Evolutionary conservation across 2,888 invertebrate species (phyloP).

Genomic region (Phaedon cochleariae): DNA sequence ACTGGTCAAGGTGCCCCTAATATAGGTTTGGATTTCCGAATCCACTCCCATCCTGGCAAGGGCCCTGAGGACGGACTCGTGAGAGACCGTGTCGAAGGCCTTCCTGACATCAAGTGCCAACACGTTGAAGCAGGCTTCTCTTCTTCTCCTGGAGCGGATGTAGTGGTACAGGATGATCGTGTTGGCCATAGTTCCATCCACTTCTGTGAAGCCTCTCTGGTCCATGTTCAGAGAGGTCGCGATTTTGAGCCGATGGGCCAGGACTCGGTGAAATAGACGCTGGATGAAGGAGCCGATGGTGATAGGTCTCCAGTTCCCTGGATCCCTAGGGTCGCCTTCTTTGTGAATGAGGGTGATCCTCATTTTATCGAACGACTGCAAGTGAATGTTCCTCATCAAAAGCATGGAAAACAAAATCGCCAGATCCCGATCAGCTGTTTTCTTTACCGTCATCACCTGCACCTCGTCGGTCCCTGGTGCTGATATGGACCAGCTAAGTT

Average conservation of each 20-base stretch:
- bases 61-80: conserved; percentile 33
- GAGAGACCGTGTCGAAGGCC: conserved; percentile 43
- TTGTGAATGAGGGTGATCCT: background rate
- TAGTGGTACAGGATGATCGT: conserved; percentile 46
- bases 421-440: background rate
- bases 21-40: background rate
- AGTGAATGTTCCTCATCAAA: background rate
- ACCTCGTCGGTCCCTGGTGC: no score
- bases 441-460: no score
- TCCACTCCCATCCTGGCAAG: conserved; percentile 28
- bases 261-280: conserved; percentile 44
- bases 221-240: conserved; percentile 27
- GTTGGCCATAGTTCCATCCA: conserved; percentile 57
- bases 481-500: no score
- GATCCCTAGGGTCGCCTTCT: background rate
- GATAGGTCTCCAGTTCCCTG: conserved; percentile 49
- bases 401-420: background rate
- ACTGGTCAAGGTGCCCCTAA: background rate
- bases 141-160: conserved; percentile 9
- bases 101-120: conserved; percentile 38
- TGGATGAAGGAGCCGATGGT: conserved; percentile 46
- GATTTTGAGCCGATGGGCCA: conserved; percentile 32
- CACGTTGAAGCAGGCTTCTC: conserved; percentile 4
- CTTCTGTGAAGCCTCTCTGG: conserved; percentile 51
- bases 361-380: background rate